Evolutionary conservation across 2,113 vertebrate species (phyloP).

Genomic region (Isurus oxyrinchus): DNA sequence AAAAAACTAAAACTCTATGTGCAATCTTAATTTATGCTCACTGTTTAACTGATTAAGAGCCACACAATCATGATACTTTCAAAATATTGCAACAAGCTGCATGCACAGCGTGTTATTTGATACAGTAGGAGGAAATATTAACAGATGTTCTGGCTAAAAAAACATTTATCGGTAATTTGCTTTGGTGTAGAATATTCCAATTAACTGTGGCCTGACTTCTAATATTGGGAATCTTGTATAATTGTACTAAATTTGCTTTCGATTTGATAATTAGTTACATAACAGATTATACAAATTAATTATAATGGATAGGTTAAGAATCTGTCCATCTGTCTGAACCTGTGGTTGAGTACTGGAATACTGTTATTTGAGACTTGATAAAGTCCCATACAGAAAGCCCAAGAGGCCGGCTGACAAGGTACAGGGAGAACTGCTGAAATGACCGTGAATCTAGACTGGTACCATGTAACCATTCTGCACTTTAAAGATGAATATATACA

Average conservation of each 20-base stretch:
- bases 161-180: not conserved
- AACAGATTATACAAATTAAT: not conserved
- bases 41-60: not conserved
- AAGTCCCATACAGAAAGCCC: not conserved
- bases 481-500: not conserved
- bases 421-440: not conserved
- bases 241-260: not conserved
- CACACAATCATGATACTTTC: not conserved
- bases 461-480: not conserved
- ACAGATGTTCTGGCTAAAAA: not conserved
- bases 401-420: not conserved
- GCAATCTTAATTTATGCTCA: slow-evolving; percentile 4
- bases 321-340: no score
- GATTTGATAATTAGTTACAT: not conserved
- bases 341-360: not conserved
- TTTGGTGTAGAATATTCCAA: not conserved
- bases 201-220: slow-evolving; percentile 6
- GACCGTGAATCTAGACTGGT: not conserved
- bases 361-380: not conserved
- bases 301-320: not conserved
- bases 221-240: not conserved
- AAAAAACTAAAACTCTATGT: not conserved
- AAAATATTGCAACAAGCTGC: not conserved
- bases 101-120: not conserved
- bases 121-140: not conserved